Base-by-base conservation (phyloP, 2,888 invertebrate genomes). In the Sminthurides aquaticus region DNA sequence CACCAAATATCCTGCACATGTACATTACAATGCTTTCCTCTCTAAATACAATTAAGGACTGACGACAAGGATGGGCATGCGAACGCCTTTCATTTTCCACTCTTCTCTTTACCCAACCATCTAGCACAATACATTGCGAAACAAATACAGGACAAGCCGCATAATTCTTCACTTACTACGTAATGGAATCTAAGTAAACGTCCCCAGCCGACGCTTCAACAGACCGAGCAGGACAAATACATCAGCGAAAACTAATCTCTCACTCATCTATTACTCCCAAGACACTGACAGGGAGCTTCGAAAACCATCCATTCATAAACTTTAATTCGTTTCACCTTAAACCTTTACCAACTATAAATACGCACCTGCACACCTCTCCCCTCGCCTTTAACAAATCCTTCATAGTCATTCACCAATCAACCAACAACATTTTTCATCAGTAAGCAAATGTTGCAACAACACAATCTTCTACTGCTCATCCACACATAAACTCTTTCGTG, bases 21-120 rank as follows among this genome's bases (percentile, higher is more conserved):
- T 15, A 34, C 15, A 15, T 11, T 34, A 34, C 15, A 15, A 11
- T 34, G 8, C 8, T 11, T 5, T 34, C 43, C 43, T 5, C 20
- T 20, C 11, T 43, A 43, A 43, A 52, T 20, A 20, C 20, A 52
- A 52, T 52, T 52, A 52, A 52, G 52, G 52, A 52, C 18, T 52
- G 52, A 52, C 5, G 52, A 52, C 52, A 52, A 52, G 52, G 52
- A 52, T 52, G 52, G 52, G 15, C 52, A 52, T 18, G 52, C 18
- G 20, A 52, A 11, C 15, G 43, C 43, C 15, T 34, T 34, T 15
- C 43, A 11, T 34, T 5, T 5, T 34, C 5, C 5, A 5, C 43
- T 11, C 15, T 34, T 11, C 15, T 5, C 43, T 11, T 11, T 34
- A 34, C 43, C 43, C 8, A 11, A 34, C 43, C 43, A 5, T 15